Evolutionary conservation across 1,140 invertebrate genomes (phyloP), one percentile per base, ranked within the genome.

Genomic region (Temnothorax nylanderi): DNA sequence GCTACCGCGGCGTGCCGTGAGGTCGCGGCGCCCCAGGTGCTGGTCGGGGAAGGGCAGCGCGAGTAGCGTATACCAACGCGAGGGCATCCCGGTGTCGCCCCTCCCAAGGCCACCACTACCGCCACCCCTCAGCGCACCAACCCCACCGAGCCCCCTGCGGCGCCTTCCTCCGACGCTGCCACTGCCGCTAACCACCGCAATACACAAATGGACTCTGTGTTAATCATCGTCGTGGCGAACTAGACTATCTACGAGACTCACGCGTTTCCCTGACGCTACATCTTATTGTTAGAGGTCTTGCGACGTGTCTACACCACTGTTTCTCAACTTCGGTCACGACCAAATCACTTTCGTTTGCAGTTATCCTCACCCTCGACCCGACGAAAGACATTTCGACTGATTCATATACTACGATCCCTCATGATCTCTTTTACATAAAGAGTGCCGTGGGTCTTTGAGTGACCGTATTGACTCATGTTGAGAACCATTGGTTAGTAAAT

Each of bases 41-140:
- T 98, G 98, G 96, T 98, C 98, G 92, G 98, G 98, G 95, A 98
- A 98, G 88, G 98, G 98, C 91, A 98, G 96, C 85, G 98, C 98
- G 95, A 98, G 96, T 87, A 98, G 96, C 80, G 98, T 98, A 96
- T 98, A 98, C 98, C 97, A 98, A 92, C 98, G 96, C 85, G 97
- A 97, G 37, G 97, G 97, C 95, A 97, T 96, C 88, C 95, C 95
- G 85, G 95, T 88, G 67, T 94, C 94, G 88, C 94, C 93, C 84
- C 94, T 93, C 72, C 94, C 94, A 88, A 94, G 91, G 95, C 95
- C 93, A 95, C 94, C 90, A 95, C 94, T 91, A 94, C 93, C 92
- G 94, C 95, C 90, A 95, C 95, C 93, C 92, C 94, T 93, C 86
- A 94, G 92, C 93, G 94, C 92, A 94, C 94, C 93, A 94, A 96